Evolutionary conservation across 92 coral and sea anemone genomes (phyloP).

Genomic region (Actinernus sp.): DNA sequence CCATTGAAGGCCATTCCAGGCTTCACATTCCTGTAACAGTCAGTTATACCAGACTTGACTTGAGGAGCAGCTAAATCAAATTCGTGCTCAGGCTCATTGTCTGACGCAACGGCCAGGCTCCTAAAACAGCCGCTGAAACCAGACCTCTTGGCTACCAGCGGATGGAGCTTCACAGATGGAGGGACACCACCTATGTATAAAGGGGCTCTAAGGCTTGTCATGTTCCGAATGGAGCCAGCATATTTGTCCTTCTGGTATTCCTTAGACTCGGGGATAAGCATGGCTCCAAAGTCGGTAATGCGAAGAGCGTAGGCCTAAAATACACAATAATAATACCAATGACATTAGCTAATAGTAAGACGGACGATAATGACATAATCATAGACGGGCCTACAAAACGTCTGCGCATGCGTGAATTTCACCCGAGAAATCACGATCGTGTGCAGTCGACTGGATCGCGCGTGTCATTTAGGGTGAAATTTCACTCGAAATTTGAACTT

Average conservation of each 20-base stretch:
- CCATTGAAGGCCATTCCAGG: conserved; percentile 81
- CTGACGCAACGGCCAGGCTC: conserved; percentile 37
- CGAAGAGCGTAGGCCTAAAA: conserved; percentile 69
- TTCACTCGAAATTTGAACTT: no score
- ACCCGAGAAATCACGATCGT: no score
- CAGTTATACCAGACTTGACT: conserved; percentile 11
- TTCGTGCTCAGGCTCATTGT: not conserved
- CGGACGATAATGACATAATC: no score
- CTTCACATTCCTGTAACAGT: conserved; percentile 49
- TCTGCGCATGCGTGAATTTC: no score
- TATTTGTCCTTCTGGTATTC: conserved; percentile 56
- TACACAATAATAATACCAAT: not conserved
- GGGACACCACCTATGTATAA: conserved; percentile 89
- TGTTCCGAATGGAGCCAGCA: not conserved
- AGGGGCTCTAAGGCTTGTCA: conserved; percentile 54
- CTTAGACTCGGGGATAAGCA: conserved; percentile 41
- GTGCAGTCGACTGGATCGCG: no score
- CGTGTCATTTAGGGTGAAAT: no score
- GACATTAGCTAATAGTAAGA: no score
- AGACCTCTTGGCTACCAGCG: conserved; percentile 49
- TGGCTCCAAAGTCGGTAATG: conserved; percentile 59
- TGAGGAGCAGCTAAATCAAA: conserved; percentile 61
- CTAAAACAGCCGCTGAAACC: conserved; percentile 77
- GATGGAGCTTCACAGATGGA: conserved; percentile 52
- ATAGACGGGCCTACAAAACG: no score